Base-by-base conservation (phyloP, 2,888 invertebrate species). In the Biston betularia region DNA sequence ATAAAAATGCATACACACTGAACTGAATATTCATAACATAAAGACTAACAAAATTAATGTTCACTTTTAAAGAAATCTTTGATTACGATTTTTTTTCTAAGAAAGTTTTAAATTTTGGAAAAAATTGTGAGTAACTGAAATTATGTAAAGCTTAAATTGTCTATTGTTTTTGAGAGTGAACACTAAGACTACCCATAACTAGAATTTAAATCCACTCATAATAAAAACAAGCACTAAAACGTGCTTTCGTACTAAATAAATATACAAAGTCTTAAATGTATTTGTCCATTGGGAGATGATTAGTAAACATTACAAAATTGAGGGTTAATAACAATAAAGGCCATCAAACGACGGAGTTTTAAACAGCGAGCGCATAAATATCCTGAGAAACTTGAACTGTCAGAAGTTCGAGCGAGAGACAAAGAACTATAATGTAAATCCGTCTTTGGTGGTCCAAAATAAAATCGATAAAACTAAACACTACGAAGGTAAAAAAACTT, bases 211-310 rank as follows among this genome's bases (percentile, higher is more conserved):
- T 34, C 50, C 72, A 70, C 68, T 69, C 76, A 69, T 63, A 46
- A 61, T 46, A 68, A 68, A 74, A 69, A 66, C 70, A 75, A 86
- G 86, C 86, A 86, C 86, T 86, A 86, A 86, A 86, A 86, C 86
- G 86, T 84, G 84, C 85, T 79, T 70, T 71, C 60, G 54, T 49
- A 64, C 35, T 46, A 63, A 68, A 70, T 65, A 67, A n/a, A 66
- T 48, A 57, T 63, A 53, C 49, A 68, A 61, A 71, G 45, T 66
- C 55, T 56, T 60, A 69, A 64, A 63, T 63, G 66, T 63, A 61
- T 69, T 65, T 68, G 54, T 62, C 62, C 54, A 54, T 44, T 44
- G 52, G 46, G 59, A 38, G 45, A 54, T 54, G n/a, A 53, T 67
- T 67, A 63, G 54, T 63, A 58, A 38, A 45, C 33, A 45, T 55